Percentiles rank a stretch among this genome's conserved stretches.
phyloP scores from a whole-genome alignment of 1,140 invertebrate genomes.

The Harpegnathos saltator region DNA sequence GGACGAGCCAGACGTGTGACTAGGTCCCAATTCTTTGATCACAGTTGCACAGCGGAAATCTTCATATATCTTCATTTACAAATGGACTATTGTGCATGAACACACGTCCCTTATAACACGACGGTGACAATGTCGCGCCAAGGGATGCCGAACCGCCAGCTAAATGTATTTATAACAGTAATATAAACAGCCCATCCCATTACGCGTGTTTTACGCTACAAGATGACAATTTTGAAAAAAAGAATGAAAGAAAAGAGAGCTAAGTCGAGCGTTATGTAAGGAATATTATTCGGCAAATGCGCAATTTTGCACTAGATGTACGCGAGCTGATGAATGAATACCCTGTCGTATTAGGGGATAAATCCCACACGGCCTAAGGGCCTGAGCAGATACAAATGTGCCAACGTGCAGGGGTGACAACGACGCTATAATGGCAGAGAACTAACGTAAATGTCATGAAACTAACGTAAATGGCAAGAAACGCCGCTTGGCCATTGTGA shows the following conservation, averaged over 20 bases:
- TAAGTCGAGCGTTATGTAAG: no score
- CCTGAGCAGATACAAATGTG: neutral
- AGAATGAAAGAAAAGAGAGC: no score
- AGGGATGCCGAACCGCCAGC: neutral
- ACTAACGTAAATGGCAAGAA: slow-evolving; percentile 64
- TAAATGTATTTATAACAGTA: no score
- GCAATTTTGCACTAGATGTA: no score
- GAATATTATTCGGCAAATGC: no score
- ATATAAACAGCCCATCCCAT: neutral
- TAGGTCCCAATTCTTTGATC: slow-evolving; percentile 5
- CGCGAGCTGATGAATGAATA: no score
- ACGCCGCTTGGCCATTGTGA: slow-evolving; percentile 64
- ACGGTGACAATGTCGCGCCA: neutral
- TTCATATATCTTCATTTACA: neutral
- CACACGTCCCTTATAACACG: neutral
- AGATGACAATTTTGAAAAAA: neutral
- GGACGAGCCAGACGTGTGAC: neutral
- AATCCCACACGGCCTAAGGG: neutral
- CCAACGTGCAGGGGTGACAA: slow-evolving; percentile 75
- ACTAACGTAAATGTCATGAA: slow-evolving; percentile 46
- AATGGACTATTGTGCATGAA: slow-evolving; percentile 1
- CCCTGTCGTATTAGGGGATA: neutral
- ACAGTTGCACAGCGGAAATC: neutral
- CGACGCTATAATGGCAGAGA: slow-evolving; percentile 76
- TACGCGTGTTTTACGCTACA: neutral